Conservation (phyloP, 2,113 vertebrate species). For the Tetraodon nigroviridis region DNA sequence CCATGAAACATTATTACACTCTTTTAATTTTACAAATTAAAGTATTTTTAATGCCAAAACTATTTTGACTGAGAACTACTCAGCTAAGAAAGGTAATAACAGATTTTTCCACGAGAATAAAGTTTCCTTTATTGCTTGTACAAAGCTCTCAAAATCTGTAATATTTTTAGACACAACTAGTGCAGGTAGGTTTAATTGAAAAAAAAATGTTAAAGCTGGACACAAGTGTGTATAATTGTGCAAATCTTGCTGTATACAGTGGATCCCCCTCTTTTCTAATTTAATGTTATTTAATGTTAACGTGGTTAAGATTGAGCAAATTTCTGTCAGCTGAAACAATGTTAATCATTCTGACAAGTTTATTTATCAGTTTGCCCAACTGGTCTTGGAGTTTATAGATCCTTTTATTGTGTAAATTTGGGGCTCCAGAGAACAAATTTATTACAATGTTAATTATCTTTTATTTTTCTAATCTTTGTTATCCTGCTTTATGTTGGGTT, state of each 20-base stretch:
- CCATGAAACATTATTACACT: slow-evolving; percentile 25
- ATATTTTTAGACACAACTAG: slow-evolving; percentile 57
- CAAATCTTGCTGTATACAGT: slow-evolving; percentile 77
- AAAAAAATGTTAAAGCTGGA: slow-evolving; percentile 63
- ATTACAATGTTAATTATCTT: slow-evolving; percentile 71
- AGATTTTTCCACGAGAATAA: slow-evolving; percentile 29
- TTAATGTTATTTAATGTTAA: slow-evolving; percentile 80
- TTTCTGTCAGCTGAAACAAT: slow-evolving; percentile 60
- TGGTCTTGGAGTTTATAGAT: slow-evolving; percentile 76
- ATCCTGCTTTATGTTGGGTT: slow-evolving; percentile 47
- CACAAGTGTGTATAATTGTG: slow-evolving; percentile 76
- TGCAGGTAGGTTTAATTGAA: slow-evolving; percentile 55
- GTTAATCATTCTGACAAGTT: slow-evolving; percentile 65
- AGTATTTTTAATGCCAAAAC: slow-evolving; percentile 14
- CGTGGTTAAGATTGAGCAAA: slow-evolving; percentile 63
- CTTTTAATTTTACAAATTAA: slow-evolving; percentile 17
- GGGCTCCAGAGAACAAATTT: slow-evolving; percentile 75
- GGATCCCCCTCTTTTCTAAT: slow-evolving; percentile 74
- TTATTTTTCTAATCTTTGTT: slow-evolving; percentile 65
- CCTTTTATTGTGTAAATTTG: slow-evolving; percentile 79
- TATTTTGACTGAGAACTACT: slow-evolving; percentile 9
- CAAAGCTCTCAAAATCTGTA: slow-evolving; percentile 64
- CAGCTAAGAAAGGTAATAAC: slow-evolving; percentile 30
- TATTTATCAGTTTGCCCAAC: slow-evolving; percentile 71
- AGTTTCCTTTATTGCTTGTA: slow-evolving; percentile 53